A percentile compares a stretch with the other conserved stretches of the same genome.
These are phyloP conservation scores for Solenopsis invicta DNA, from an alignment of 1,140 invertebrate species.

Conservation along the genomic window DNA sequence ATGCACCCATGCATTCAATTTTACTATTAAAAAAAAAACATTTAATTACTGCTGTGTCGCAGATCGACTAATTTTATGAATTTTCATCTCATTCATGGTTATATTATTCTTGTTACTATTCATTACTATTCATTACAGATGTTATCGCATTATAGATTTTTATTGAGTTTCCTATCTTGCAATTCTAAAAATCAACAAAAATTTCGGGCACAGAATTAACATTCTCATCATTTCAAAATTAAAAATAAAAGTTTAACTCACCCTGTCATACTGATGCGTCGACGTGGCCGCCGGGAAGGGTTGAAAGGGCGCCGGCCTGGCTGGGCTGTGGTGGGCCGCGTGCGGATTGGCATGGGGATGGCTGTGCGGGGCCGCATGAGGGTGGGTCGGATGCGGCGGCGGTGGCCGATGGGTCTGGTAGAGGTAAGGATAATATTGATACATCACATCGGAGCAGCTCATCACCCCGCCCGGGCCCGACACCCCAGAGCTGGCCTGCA, in stretches of 20 bases:
- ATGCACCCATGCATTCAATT: not conserved
- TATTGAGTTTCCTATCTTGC: not conserved
- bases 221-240: not conserved
- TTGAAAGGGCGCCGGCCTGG: conserved; percentile 86
- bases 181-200: not conserved
- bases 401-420: conserved; percentile 87
- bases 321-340: conserved; percentile 85
- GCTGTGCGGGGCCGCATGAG: conserved; percentile 84
- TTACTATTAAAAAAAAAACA: not conserved
- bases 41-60: not conserved
- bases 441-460: conserved; percentile 89
- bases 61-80: not conserved
- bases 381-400: conserved; percentile 84
- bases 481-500: conserved; percentile 86
- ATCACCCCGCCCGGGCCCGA: conserved; percentile 87
- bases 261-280: conserved; percentile 88
- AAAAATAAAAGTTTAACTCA: conserved; percentile 78
- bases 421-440: conserved; percentile 89
- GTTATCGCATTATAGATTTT: not conserved
- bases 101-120: conserved; percentile 30
- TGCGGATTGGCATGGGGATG: conserved; percentile 83
- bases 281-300: conserved; percentile 84
- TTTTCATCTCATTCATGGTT: not conserved
- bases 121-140: not conserved
- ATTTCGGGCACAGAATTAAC: not conserved